Base-by-base conservation (phyloP, 2,888 invertebrate species). In the Brenthis hecate region DNA sequence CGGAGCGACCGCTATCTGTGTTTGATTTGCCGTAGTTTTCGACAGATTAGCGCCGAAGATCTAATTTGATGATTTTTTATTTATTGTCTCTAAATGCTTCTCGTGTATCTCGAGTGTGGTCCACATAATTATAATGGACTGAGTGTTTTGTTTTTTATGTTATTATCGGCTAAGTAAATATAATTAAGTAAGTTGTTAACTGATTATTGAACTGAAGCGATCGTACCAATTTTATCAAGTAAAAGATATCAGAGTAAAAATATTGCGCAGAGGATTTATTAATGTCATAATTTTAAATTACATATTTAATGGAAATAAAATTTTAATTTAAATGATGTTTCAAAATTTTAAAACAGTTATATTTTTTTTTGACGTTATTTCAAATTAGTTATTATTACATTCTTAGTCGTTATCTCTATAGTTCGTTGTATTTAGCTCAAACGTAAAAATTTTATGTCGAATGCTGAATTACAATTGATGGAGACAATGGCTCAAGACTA, bases 21-120 rank as follows among this genome's bases (percentile, higher is more conserved):
- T 75, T 77, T 74, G 76, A 75, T 71, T 71, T 73, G 73, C 68
- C 66, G 68, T 57, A 69, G 72, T 74, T 75, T 72, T 74, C 71
- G 69, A 71, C 75, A 74, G 73, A 74, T 77, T 77, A 78, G 69
- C 74, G 65, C 71, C 55, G 74, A 66, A 66, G 60, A 65, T 65
- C 62, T 68, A 70, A 72, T 68, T 73, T 69, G 58, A 58, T 16
- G 56, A 64, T 62, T 43, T 13, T 28, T 65, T 43, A 50, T 48
- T 28, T 50, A 50, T 50, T n/a, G 28, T 48, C 28, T 3, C 48
- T 60, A 50, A 60, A 16, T n/a, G 50, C 60, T 60, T 43, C 13
- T 14, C 19, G 53, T 8, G 14, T 56, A 6, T 56, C 71, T 67
- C 51, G 63, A 51, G 72, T 70, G 70, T 72, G 70, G 72, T 72